Conservation (phyloP, 2,797 vertebrate genomes). For the Hemibagrus guttatus region DNA sequence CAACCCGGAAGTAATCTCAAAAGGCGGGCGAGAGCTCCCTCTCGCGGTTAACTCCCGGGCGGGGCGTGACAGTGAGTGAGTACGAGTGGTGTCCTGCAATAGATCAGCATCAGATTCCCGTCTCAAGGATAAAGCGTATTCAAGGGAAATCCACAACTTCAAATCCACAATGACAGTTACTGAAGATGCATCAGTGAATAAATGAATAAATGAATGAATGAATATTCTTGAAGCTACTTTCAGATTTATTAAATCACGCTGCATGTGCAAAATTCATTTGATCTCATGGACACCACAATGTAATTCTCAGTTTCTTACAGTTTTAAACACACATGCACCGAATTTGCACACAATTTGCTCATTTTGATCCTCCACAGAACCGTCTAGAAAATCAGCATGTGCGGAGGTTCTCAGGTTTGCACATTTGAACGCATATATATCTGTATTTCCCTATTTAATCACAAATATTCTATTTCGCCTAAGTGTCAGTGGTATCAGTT, state of each 20-base stretch:
- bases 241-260: background rate
- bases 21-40: too few species aligned
- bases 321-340: background rate
- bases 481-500: background rate
- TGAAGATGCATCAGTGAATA: background rate
- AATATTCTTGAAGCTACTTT: background rate
- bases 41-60: too few species aligned
- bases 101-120: background rate
- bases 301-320: background rate
- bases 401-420: background rate
- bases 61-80: too few species aligned
- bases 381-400: background rate
- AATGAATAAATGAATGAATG: background rate
- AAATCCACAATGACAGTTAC: background rate
- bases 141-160: background rate
- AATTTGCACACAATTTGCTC: background rate
- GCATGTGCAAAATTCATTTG: background rate
- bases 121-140: background rate
- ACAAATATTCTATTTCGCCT: too few species aligned
- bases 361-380: background rate
- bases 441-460: background rate
- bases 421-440: background rate
- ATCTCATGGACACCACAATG: background rate
- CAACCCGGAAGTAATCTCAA: too few species aligned
- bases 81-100: background rate